Evolutionary conservation across 2,888 invertebrate genomes (phyloP).

Genomic region (Mycogona germanica): DNA sequence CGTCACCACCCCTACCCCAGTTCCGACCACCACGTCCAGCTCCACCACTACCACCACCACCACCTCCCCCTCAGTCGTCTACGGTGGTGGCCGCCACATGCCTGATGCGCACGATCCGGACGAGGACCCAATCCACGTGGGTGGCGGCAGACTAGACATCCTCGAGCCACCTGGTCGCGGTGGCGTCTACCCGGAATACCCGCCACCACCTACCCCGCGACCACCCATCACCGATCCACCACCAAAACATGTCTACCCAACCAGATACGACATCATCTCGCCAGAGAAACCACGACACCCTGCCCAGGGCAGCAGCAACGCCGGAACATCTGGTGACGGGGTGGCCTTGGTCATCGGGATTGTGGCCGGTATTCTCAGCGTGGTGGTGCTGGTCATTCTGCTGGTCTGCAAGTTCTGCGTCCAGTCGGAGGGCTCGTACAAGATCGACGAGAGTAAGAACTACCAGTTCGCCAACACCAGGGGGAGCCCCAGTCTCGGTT

Average conservation of each 20-base stretch:
- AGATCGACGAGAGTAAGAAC: slow-evolving; percentile 75
- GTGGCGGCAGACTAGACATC: too few relatives aligned
- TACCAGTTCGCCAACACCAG: slow-evolving; percentile 32
- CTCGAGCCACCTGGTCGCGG: too few relatives aligned
- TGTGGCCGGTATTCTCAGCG: slow-evolving; percentile 80
- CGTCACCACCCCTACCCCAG: background rate
- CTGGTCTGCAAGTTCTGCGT: slow-evolving; percentile 77
- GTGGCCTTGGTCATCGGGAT: slow-evolving; percentile 67
- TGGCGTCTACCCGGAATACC: background rate
- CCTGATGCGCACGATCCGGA: background rate
- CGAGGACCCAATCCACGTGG: too few relatives aligned
- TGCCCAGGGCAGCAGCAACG: slow-evolving; percentile 23
- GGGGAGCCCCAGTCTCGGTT: slow-evolving; percentile 11
- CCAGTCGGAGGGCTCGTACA: slow-evolving; percentile 79
- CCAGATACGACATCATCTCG: background rate
- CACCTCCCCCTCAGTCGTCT: background rate
- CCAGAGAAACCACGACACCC: slow-evolving; percentile 1
- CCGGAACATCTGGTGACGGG: slow-evolving; percentile 27
- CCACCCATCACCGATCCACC: background rate
- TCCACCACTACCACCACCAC: background rate
- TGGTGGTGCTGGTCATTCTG: slow-evolving; percentile 70
- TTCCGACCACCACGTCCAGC: background rate
- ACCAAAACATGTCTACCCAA: background rate
- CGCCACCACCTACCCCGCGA: slow-evolving; percentile 1
- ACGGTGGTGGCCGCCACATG: background rate